Conservation (phyloP, 1,140 invertebrate genomes). For the Prorops nasuta region DNA sequence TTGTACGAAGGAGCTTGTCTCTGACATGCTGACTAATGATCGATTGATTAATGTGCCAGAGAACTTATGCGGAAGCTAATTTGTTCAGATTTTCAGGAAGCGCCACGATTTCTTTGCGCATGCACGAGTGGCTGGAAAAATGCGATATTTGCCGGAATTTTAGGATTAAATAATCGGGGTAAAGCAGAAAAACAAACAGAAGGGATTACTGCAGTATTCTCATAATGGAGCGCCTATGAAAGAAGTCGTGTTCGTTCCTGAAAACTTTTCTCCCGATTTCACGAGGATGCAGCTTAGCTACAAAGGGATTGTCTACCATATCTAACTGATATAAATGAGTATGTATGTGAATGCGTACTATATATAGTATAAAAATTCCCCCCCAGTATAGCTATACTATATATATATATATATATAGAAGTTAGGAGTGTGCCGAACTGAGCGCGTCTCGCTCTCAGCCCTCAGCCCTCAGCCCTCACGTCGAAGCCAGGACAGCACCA, state of each 20-base stretch:
- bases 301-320: too few species aligned
- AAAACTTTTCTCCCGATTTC: constrained; percentile 27
- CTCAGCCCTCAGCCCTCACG: too few species aligned
- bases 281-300: too few species aligned
- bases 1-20: constrained; percentile 21
- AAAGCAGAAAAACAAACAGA: constrained; percentile 27
- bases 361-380: too few species aligned
- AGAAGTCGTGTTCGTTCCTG: constrained; percentile 25
- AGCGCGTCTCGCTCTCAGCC: too few species aligned
- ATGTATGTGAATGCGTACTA: too few species aligned
- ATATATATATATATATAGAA: too few species aligned
- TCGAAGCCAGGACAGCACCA: constrained; percentile 23
- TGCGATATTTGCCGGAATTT: not conserved
- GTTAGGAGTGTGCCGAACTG: too few species aligned
- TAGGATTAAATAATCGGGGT: constrained; percentile 4
- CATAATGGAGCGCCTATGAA: constrained; percentile 27
- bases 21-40: constrained; percentile 38
- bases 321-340: too few species aligned
- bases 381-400: too few species aligned
- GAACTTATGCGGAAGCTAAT: constrained; percentile 18
- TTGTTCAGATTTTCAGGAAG: too few species aligned
- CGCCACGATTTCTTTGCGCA: too few species aligned
- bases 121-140: not conserved
- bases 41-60: constrained; percentile 29
- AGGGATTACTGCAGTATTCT: constrained; percentile 16